Evolutionary conservation across 2,797 vertebrate species (phyloP).

Genomic region (Podargus strigoides): DNA sequence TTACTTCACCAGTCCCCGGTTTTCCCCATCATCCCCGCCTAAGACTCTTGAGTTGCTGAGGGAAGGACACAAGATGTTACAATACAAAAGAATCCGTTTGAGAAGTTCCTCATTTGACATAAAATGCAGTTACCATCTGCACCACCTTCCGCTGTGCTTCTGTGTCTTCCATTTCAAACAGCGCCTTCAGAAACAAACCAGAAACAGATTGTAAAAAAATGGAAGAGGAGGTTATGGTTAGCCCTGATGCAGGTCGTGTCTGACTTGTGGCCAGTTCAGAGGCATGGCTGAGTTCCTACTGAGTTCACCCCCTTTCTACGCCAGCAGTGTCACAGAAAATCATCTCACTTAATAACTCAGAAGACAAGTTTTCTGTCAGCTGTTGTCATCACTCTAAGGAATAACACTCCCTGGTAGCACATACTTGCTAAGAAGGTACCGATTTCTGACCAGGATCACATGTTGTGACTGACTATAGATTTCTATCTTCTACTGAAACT

Average conservation of each 20-base stretch:
- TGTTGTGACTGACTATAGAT: no score
- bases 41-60: not conserved
- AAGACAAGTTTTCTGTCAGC: not conserved
- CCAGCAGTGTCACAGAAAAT: not conserved
- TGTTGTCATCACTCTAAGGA: not conserved
- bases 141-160: not conserved
- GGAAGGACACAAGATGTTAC: not conserved
- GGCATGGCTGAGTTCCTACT: not conserved
- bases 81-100: not conserved
- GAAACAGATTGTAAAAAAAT: not conserved
- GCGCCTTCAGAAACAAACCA: constrained; percentile 26
- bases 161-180: constrained; percentile 41
- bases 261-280: not conserved
- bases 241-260: not conserved
- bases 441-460: not conserved
- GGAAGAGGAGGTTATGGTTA: not conserved
- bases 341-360: not conserved
- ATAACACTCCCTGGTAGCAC: no score
- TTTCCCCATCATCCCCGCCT: not conserved
- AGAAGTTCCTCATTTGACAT: not conserved
- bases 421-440: not conserved
- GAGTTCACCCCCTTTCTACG: not conserved
- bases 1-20: not conserved
- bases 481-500: not conserved
- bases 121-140: constrained; percentile 47